Base-by-base conservation (phyloP, 1,140 invertebrate genomes). In the Drosophila sp. region DNA sequence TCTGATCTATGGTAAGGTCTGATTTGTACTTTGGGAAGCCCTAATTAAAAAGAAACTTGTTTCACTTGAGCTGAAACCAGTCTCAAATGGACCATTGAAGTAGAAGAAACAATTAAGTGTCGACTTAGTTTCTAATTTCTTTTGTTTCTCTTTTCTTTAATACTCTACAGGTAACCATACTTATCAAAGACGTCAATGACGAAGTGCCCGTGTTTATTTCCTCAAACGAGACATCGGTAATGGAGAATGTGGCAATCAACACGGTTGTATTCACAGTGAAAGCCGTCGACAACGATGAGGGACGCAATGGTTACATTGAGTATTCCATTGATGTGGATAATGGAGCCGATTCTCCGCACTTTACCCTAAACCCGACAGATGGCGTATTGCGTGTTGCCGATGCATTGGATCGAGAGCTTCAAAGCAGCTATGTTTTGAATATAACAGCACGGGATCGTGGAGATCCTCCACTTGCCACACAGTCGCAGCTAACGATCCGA, bases 181-280 rank as follows among this genome's bases (percentile, higher is more conserved):
- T 95, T 56, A 92, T 99, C 40, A 95, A 97, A 90, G 98, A 99
- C 92, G 96, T 99, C 14, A 99, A 99, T 93, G 98, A 99, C 92
- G 95, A 97, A 93, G 94, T 96, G 9, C 98, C 98, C 0, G 95
- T 96, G 89, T 99, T 99, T 92, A 94, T 97, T 74, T 95, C 96
- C 6, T 93, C 96, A 0, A 97, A 96, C 78, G 94, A 95, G 80
- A 97, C 96, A 5, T 92, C 94, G 13, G 94, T 98, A 8, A 93
- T 94, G 62, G 97, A 99, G 93, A 98, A 98, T 92, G 95, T 96
- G 38, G 95, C 97, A n/a, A 89, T 95, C 21, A 98, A 98, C 90
- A 97, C 97, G 4, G 95, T 98, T 9, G 95, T 99, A 7, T 96
- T 97, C 94, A 96, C 95, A 1, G 95, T 99, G 38, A 97, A 97